These are phyloP conservation scores for Xestia xanthographa DNA, from an alignment of 2,888 invertebrate species.

Conservation along the genomic window DNA sequence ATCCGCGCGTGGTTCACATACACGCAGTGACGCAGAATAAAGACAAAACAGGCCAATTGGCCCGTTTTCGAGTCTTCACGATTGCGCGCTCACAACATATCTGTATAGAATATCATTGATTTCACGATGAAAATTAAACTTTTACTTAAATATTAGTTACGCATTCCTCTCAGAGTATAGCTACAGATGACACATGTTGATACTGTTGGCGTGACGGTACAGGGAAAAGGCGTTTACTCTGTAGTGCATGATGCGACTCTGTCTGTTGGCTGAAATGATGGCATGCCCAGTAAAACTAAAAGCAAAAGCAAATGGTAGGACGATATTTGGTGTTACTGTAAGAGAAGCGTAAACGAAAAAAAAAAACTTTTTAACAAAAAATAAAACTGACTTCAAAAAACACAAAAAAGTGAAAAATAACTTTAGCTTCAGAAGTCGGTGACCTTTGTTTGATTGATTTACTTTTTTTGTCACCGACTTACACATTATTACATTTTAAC, in stretches of 20 bases:
- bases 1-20: too few relatives aligned
- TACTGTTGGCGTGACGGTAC: neutral
- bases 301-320: neutral
- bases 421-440: too few relatives aligned
- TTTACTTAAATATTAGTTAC: neutral
- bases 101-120: too few relatives aligned
- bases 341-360: neutral
- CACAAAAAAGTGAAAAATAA: too few relatives aligned
- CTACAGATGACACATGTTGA: neutral
- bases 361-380: too few relatives aligned
- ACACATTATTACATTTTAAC: conserved; percentile 10
- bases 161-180: neutral
- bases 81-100: too few relatives aligned
- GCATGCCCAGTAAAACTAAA: neutral
- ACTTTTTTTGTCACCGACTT: too few relatives aligned
- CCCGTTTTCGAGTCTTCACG: too few relatives aligned
- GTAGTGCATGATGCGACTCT: neutral
- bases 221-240: conserved; percentile 15
- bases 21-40: too few relatives aligned
- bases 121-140: neutral
- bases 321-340: neutral
- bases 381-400: too few relatives aligned
- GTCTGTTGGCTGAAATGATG: neutral
- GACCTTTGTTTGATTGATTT: too few relatives aligned
- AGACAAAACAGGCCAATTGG: too few relatives aligned